A percentile compares a stretch with the other conserved stretches of the same genome.
Conservation (phyloP, 1,140 invertebrate genomes). For the Drosophila kepulauana region DNA sequence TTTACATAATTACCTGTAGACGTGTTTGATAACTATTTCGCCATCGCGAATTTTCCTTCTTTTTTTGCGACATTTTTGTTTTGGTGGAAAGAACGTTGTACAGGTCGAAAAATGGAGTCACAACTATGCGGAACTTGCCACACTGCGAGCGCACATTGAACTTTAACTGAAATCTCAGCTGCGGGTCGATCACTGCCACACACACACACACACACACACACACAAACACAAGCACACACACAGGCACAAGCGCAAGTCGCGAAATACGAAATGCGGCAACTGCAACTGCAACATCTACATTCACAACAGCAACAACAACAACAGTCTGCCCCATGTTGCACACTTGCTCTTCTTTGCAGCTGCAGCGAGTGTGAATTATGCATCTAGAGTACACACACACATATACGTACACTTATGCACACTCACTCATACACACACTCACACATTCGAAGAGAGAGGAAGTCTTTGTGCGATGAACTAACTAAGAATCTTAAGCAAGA, state of each 20-base stretch:
- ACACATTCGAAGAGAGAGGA: background rate
- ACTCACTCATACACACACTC: background rate
- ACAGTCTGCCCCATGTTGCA: conserved; percentile 12
- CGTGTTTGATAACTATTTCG: conserved; percentile 41
- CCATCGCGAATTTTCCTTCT: conserved; percentile 20
- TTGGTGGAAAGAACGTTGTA: conserved; percentile 12
- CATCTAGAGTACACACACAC: background rate
- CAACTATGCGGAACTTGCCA: conserved; percentile 64
- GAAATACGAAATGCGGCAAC: background rate
- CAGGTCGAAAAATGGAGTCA: background rate
- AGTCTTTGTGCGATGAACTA: conserved; percentile 1
- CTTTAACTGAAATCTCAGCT: conserved; percentile 60
- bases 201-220: background rate
- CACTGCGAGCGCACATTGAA: conserved; percentile 60
- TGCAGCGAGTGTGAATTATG: conserved; percentile 25
- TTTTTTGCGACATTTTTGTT: conserved; percentile 17
- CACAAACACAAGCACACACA: no score
- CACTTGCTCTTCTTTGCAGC: background rate
- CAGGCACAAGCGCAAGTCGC: background rate
- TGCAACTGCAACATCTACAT: background rate
- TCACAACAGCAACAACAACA: background rate
- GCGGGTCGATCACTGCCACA: conserved; percentile 71
- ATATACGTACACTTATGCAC: background rate
- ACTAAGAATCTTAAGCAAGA: background rate
- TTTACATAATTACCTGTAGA: conserved; percentile 72